Conservation (phyloP, 2,113 vertebrate species). For the Cnemophilus loriae region DNA sequence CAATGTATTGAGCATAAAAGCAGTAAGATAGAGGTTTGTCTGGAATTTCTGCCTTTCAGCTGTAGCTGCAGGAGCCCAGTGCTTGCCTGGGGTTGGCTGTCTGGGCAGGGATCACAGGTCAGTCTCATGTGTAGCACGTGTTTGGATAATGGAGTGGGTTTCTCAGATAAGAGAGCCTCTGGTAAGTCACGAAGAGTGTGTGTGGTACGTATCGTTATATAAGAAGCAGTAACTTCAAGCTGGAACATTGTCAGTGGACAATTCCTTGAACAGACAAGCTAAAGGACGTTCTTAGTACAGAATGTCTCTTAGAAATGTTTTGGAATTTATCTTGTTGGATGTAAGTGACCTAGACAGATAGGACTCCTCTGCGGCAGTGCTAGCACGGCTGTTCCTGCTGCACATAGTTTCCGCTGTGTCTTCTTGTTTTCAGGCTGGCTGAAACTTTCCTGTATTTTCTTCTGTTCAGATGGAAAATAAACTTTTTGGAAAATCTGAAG, state of each 20-base stretch:
- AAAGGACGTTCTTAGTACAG: neutral
- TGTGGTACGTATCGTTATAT: neutral
- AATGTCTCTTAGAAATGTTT: neutral
- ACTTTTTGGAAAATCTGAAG: neutral
- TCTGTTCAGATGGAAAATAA: neutral
- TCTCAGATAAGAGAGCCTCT: neutral
- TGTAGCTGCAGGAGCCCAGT: neutral
- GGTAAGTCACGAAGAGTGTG: neutral
- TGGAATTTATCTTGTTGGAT: neutral
- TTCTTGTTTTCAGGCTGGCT: neutral
- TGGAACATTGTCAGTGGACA: neutral
- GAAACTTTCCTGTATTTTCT: neutral
- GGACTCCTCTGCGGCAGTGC: neutral
- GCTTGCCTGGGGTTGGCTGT: neutral
- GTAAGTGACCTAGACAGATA: neutral
- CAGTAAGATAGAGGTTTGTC: neutral
- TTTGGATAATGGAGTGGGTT: neutral
- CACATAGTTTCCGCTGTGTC: neutral
- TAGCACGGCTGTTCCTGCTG: neutral
- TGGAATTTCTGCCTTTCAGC: slow-evolving; percentile 37
- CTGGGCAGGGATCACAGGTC: slow-evolving; percentile 57
- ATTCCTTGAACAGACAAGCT: neutral
- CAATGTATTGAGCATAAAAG: neutral
- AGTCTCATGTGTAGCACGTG: slow-evolving; percentile 66
- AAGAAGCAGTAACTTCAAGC: neutral